Evolutionary conservation across 2,888 invertebrate genomes (phyloP), one percentile per base, ranked within the genome.

Genomic region (Megalurothrips usitatus): DNA sequence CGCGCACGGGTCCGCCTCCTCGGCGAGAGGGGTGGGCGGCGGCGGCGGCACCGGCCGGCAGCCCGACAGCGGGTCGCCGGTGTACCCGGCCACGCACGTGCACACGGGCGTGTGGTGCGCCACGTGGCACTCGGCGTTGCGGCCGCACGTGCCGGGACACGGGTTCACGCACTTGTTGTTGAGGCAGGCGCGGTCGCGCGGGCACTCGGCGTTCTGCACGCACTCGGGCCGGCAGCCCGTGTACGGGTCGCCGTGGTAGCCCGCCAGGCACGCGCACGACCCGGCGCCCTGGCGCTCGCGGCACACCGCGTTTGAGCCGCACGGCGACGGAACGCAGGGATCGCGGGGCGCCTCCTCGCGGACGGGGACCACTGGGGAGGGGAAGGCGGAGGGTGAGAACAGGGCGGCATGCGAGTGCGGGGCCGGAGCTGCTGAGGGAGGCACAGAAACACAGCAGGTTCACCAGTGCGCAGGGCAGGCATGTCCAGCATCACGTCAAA

Each of bases 41-140:
- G 79, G 52, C 79, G 28, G 84, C 94, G 94, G 87, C 93, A 94
- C 83, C 90, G 91, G 84, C 93, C 93, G 92, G 86, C 95, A 96
- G 81, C 93, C 92, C 82, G 90, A 89, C 84, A 94, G 89, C n/a
- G 96, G 93, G 89, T 94, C 93, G 87, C 96, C 96, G 82, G 92
- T 93, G 85, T 92, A 93, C 83, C 94, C 94, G 58, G 90, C 87
- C 79, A 91, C 85, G 87, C 95, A 95, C 81, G 90, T 90, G 85
- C 95, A 95, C 48, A 92, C 91, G 1, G 96, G 95, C 82, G 93
- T 92, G 87, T 96, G 96, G 86, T 95, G 94, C 84, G 91, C 90
- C 2, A 96, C 94, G 81, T 91, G 91, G 86, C 96, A 96, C 86
- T 93, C 92, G 6, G 96, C 94, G 86, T 94, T 93, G 80, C 92